A percentile compares a stretch with the other conserved stretches of the same genome.
Conservation (phyloP, 1,140 invertebrate species). For the Diabrotica virgifera region DNA sequence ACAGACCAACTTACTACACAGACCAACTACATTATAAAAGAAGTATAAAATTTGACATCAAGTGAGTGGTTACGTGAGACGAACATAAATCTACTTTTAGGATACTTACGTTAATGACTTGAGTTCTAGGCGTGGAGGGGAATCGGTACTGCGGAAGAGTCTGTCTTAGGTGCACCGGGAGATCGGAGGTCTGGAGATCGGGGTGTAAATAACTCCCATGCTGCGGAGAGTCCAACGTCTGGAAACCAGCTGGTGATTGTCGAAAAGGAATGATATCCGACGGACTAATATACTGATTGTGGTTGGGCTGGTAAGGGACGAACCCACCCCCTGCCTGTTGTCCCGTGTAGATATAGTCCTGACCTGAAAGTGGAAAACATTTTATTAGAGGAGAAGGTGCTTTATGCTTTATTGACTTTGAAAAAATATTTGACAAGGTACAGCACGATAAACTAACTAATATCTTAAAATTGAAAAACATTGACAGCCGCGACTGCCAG, state of each 20-base stretch:
- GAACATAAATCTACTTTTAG: too few relatives aligned
- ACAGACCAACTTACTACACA: too few relatives aligned
- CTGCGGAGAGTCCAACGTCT: neutral
- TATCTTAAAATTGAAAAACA: too few relatives aligned
- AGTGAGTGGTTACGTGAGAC: too few relatives aligned
- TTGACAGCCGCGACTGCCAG: too few relatives aligned
- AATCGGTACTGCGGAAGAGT: constrained; percentile 44
- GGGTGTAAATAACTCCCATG: constrained; percentile 23
- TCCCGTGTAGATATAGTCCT: constrained; percentile 19
- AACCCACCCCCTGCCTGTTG: neutral
- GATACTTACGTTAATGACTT: constrained; percentile 10
- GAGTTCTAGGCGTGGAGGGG: constrained; percentile 14
- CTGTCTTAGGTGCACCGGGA: constrained; percentile 42
- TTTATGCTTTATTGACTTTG: too few relatives aligned
- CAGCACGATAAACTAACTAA: too few relatives aligned
- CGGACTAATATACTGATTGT: constrained; percentile 10
- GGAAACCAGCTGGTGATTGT: constrained; percentile 6
- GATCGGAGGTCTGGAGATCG: constrained; percentile 44
- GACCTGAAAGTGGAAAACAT: constrained; percentile 15
- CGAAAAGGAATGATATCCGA: constrained; percentile 13
- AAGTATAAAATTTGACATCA: too few relatives aligned
- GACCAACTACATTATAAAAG: too few relatives aligned
- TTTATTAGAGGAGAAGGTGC: neutral
- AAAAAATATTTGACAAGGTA: too few relatives aligned
- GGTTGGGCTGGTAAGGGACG: constrained; percentile 6